Evolutionary conservation across 2,113 vertebrate genomes (phyloP).

Genomic region (Pangasianodon gigas): DNA sequence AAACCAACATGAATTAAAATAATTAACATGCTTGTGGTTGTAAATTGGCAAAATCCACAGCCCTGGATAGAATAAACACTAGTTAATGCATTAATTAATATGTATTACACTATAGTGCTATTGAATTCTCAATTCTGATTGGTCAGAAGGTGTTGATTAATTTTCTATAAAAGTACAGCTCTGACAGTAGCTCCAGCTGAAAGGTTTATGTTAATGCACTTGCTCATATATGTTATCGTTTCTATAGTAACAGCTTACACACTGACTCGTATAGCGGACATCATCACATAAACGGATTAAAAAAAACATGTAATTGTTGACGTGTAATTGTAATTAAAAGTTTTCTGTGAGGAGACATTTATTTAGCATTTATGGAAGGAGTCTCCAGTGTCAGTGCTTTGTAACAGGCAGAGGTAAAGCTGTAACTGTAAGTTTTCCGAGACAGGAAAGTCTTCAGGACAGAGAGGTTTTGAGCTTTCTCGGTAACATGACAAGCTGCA

Average conservation of each 20-base stretch:
- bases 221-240: not conserved
- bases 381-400: not conserved
- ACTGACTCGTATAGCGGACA: not conserved
- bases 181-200: no score
- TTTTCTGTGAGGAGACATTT: not conserved
- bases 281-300: not conserved
- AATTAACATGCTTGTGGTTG: not conserved
- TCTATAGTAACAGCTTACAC: not conserved
- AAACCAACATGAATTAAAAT: not conserved
- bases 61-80: not conserved
- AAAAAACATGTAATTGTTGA: not conserved
- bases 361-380: not conserved
- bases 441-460: not conserved
- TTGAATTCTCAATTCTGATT: not conserved
- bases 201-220: not conserved
- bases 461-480: not conserved
- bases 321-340: not conserved
- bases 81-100: not conserved
- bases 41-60: not conserved
- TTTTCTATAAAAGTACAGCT: not conserved
- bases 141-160: not conserved
- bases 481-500: not conserved
- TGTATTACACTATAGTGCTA: not conserved
- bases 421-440: not conserved
- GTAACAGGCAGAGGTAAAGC: not conserved